Base-by-base conservation (phyloP, 2,113 vertebrate species). In the Hymenochirus boettgeri region DNA sequence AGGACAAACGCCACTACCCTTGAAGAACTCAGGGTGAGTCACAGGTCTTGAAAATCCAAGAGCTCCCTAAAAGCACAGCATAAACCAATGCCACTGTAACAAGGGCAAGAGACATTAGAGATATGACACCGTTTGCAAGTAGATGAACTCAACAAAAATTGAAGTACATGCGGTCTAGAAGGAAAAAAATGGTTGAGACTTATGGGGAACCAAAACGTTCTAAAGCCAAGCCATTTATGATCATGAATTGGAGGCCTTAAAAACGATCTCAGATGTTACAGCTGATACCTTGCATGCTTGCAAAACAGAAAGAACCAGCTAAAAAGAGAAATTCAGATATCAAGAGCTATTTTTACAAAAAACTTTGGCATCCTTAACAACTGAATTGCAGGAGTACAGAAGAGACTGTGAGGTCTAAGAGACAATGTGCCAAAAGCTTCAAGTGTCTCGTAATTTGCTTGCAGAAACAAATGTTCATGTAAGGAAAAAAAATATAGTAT, bases 201-300 rank as follows among this genome's bases (percentile, higher is more conserved):
- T n/a, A n/a, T n/a, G n/a, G 96, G 15, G 94, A 98, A 77, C 87
- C 88, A 78, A 98, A 97, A 83, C 85, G 98, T 69, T 91, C 76
- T 77, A n/a, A 97, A 99, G 88, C 18, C 94, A 97, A 73, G 88
- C 87, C 7, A 97, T 96, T 74, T 97, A 99, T 53, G n/a, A 99
- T 51, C 91, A 88, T 1, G 96, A 99, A 77, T 88, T 99, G 63
- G 96, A 99, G 73, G 93, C 90, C 74, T n/a, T 89, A 98, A 88
- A 98, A 96, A 86, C 83, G 94, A 45, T 96, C 95, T 3, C 96
- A 98, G 76, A 90, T 95, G 75, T 97, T 73, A 98, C 95, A 3
- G 91, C 93, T 1, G 94, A 98, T 77, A 97, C 92, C 76, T 79
- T 98, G 31, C 79, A 95, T 79, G 89, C 91, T 8, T 97, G 95